A percentile compares a stretch with the other conserved stretches of the same genome.
Conservation (phyloP, 2,888 invertebrate species). For the Lasioglossum marginatum region DNA sequence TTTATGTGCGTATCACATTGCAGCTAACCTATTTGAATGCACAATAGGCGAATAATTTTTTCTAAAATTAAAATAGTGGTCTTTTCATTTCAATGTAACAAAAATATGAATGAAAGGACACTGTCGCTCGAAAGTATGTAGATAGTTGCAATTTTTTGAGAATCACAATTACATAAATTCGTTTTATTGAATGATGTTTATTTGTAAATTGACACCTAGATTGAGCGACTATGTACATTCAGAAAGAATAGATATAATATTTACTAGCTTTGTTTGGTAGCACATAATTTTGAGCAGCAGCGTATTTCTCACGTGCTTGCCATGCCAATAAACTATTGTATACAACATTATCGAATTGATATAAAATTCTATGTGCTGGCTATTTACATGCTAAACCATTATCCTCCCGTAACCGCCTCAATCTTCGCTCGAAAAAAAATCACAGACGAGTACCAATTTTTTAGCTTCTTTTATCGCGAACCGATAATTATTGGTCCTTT, state of each 20-base stretch:
- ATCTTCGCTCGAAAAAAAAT: background rate
- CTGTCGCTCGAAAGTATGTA: background rate
- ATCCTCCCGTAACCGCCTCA: background rate
- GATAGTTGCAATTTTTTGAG: too few species aligned
- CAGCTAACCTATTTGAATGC: background rate
- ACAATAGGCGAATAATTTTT: background rate
- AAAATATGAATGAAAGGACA: background rate
- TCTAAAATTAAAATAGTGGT: background rate
- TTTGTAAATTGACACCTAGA: too few species aligned
- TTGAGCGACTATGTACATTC: too few species aligned
- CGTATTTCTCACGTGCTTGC: background rate
- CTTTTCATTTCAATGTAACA: background rate
- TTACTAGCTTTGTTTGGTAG: background rate
- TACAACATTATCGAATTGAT: background rate
- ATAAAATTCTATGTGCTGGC: background rate
- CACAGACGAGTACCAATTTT: constrained; percentile 24
- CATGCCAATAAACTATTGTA: background rate
- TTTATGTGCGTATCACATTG: background rate
- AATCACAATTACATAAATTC: too few species aligned
- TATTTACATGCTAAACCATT: background rate
- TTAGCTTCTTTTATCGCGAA: background rate
- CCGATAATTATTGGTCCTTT: constrained; percentile 35
- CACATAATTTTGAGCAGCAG: background rate
- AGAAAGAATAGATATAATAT: too few species aligned
- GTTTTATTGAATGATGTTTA: too few species aligned